Conservation (phyloP, 1,140 invertebrate species). For the Psix sp. region DNA sequence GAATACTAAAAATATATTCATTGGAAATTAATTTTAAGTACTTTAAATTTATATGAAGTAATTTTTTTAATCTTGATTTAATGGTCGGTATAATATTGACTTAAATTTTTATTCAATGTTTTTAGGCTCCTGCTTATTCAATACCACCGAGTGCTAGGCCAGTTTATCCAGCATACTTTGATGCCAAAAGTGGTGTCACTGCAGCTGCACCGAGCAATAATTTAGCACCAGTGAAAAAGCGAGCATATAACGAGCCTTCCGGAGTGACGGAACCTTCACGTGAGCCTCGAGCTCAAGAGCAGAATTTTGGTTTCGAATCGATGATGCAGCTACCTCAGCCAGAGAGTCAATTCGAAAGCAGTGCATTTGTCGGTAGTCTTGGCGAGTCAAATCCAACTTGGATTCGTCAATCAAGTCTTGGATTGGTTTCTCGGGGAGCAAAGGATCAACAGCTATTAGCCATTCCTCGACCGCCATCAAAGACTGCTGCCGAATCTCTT, state of each 20-base stretch:
- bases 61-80: constrained; percentile 27
- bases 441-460: constrained; percentile 71
- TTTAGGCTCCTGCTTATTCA: constrained; percentile 67
- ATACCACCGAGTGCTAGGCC: constrained; percentile 68
- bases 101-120: constrained; percentile 48
- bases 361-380: constrained; percentile 62
- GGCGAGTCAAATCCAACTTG: constrained; percentile 70
- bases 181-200: constrained; percentile 62
- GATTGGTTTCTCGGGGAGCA: constrained; percentile 64
- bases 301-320: constrained; percentile 70
- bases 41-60: not conserved
- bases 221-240: constrained; percentile 71
- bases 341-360: constrained; percentile 66
- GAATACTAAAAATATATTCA: no score
- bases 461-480: constrained; percentile 62
- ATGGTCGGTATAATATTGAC: no score
- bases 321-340: constrained; percentile 68
- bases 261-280: constrained; percentile 23
- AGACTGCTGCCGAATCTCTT: constrained; percentile 66
- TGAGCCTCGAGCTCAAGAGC: constrained; percentile 58
- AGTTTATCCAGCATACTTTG: constrained; percentile 73
- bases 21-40: no score
- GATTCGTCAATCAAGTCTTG: constrained; percentile 67
- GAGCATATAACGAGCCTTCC: constrained; percentile 68
- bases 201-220: constrained; percentile 60